Base-by-base conservation (phyloP, 1,140 invertebrate genomes). In the Caenorhabditis brenneri region DNA sequence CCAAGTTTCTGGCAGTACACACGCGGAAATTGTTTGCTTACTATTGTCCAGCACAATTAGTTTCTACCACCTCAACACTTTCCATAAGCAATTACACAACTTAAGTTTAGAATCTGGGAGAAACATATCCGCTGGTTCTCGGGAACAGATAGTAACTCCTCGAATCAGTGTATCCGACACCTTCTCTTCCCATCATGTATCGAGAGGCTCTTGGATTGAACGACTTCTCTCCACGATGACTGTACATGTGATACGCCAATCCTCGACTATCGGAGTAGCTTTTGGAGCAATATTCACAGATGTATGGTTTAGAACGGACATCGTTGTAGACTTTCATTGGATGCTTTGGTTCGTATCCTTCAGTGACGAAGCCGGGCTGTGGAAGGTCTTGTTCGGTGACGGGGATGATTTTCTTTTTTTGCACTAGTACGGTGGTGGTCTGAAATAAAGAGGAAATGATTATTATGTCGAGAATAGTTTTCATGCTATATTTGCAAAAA, bases 281-380 rank as follows among this genome's bases (percentile, higher is more conserved):
- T 81, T 90, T 90, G 0, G 86, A 90, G 80, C 89, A 90, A 53
- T 91, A 90, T 69, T 90, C 90, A 58, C 89, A 90, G 78, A 91
- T 90, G 84, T 90, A 90, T 16, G 89, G 89, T 49, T 91, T 90
- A 6, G 84, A 84, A 39, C 89, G 88, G 51, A 91, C 86, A 39
- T 90, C 89, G 9, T 87, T 88, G 79, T 88, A 91, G 1, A 87
- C 87, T 69, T 84, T 80, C 24, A 90, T 39, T 48, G 86, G 88
- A 84, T 90, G 86, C 79, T 88, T 90, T 19, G 89, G 89, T 74
- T 90, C 89, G 60, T 81, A 90, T 29, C 89, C 89, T 80, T 90
- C 84, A 33, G 86, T 84, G 33, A 82, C 85, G 53, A 87, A 90
- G 46, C 88, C 89, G 2, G 89, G 89, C 7, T 84, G 83, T 5